A percentile compares a stretch with the other conserved stretches of the same genome.
phyloP scores from a whole-genome alignment of 2,888 invertebrate species.

The Polydesmus complanatus region DNA sequence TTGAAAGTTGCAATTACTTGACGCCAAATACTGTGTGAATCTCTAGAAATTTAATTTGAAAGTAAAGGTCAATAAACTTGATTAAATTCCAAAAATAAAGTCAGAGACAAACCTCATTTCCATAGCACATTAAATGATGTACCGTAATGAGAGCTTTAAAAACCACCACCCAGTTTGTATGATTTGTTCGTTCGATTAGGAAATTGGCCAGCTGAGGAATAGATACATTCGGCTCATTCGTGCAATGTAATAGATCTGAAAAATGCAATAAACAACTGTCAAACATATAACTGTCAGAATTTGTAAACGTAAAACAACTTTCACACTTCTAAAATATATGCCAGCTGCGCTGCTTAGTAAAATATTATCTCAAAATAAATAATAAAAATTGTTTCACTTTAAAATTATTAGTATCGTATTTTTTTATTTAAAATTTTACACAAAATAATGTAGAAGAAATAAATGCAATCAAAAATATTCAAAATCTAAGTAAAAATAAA shows the following conservation, averaged over 20 bases:
- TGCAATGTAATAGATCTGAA: slow-evolving; percentile 97
- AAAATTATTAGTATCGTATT: too few species aligned
- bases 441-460: too few species aligned
- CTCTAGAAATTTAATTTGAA: slow-evolving; percentile 52
- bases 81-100: background rate
- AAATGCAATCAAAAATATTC: too few species aligned
- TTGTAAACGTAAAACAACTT: background rate
- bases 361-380: too few species aligned
- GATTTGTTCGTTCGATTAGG: slow-evolving; percentile 93
- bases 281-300: slow-evolving; percentile 19
- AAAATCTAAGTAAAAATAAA: too few species aligned
- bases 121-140: slow-evolving; percentile 98
- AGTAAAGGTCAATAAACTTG: slow-evolving; percentile 22
- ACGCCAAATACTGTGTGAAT: slow-evolving; percentile 98
- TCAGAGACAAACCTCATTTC: slow-evolving; percentile 70
- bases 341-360: too few species aligned
- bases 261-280: slow-evolving; percentile 32
- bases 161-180: slow-evolving; percentile 96
- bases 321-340: too few species aligned
- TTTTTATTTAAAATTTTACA: too few species aligned
- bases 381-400: too few species aligned
- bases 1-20: slow-evolving; percentile 98
- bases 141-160: slow-evolving; percentile 96
- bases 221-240: slow-evolving; percentile 98
- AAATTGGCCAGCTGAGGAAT: slow-evolving; percentile 98